phyloP scores from a whole-genome alignment of 2,113 vertebrate species.

The Passerina amoena region DNA sequence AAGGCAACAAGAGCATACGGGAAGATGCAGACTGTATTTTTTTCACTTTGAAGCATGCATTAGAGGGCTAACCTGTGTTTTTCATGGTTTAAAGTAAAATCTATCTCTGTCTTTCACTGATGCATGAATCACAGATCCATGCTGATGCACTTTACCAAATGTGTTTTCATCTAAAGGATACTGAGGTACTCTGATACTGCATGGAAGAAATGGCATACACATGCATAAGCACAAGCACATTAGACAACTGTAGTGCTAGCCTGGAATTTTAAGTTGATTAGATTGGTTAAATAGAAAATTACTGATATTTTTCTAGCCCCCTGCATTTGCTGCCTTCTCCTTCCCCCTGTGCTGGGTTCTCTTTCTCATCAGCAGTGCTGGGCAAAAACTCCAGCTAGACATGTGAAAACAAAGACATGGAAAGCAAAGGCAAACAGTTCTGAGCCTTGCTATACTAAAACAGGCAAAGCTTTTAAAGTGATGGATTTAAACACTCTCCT shows the following conservation, averaged over 20 bases:
- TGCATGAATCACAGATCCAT: constrained; percentile 35
- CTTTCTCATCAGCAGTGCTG: constrained; percentile 15
- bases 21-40: not conserved
- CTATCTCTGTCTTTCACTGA: constrained; percentile 2
- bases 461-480: constrained; percentile 23
- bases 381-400: constrained; percentile 60
- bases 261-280: not conserved
- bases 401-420: constrained; percentile 65
- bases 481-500: constrained; percentile 43
- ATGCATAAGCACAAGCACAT: not conserved
- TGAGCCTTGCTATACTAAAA: not conserved
- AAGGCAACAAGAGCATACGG: not conserved
- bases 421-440: constrained; percentile 52
- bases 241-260: not conserved
- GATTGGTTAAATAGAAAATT: not conserved
- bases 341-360: not conserved
- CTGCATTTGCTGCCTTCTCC: not conserved
- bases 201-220: not conserved
- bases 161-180: constrained; percentile 42
- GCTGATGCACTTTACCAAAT: constrained; percentile 51
- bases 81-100: constrained; percentile 14
- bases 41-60: constrained; percentile 4
- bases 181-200: not conserved
- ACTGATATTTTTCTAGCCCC: not conserved
- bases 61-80: not conserved